Evolutionary conservation across 2,888 invertebrate genomes (phyloP).

Genomic region (Drosophila pseudotalamancana): DNA sequence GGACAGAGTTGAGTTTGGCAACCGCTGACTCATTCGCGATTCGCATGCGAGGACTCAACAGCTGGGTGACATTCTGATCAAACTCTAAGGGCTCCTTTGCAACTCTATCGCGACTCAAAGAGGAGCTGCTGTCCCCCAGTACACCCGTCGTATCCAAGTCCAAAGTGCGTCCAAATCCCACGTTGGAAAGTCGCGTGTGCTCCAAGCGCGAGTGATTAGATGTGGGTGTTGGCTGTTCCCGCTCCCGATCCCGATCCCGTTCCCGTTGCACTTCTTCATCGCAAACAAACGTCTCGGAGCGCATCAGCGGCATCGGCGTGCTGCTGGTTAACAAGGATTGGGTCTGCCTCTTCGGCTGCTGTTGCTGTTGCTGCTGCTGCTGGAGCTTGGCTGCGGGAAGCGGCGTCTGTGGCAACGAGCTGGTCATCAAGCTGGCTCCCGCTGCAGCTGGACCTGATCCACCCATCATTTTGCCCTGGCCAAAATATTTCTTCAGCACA

Average conservation of each 20-base stretch:
- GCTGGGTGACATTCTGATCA: neutral
- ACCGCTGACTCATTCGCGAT: constrained; percentile 10
- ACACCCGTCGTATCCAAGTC: constrained; percentile 29
- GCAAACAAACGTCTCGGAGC: constrained; percentile 83
- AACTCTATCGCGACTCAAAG: neutral
- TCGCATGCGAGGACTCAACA: constrained; percentile 8
- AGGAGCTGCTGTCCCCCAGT: neutral
- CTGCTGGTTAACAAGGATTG: constrained; percentile 43
- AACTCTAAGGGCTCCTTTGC: neutral
- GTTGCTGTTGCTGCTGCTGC: neutral
- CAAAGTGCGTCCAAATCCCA: constrained; percentile 55
- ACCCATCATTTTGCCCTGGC: constrained; percentile 42
- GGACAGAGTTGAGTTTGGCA: neutral
- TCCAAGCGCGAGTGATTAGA: constrained; percentile 36
- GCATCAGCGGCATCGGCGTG: constrained; percentile 68
- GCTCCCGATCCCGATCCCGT: constrained; percentile 17
- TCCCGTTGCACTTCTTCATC: constrained; percentile 63
- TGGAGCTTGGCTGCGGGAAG: constrained; percentile 47
- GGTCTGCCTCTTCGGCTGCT: constrained; percentile 33
- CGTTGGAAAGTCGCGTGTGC: constrained; percentile 37
- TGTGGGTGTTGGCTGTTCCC: neutral
- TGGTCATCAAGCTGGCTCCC: constrained; percentile 38
- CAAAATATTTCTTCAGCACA: constrained; percentile 80
- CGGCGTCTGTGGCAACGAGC: constrained; percentile 58
- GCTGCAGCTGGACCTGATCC: neutral